Conservation (phyloP, 2,888 invertebrate genomes). For the Drosophila mimetica region DNA sequence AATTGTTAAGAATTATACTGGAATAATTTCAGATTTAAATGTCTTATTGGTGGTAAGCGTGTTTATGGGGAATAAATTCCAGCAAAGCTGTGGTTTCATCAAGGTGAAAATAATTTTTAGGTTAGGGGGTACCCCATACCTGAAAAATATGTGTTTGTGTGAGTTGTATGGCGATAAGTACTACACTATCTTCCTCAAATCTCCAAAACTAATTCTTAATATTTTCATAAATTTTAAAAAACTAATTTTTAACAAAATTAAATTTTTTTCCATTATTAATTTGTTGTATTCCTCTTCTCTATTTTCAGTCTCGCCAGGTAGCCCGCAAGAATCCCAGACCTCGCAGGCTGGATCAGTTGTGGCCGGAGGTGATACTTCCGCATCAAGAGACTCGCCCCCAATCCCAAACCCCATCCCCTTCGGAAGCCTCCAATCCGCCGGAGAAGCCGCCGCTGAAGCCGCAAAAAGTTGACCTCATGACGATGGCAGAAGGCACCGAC, state of each 20-base stretch:
- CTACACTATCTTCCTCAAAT: neutral
- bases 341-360: constrained; percentile 43
- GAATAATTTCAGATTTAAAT: neutral
- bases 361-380: constrained; percentile 2
- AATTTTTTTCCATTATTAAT: neutral
- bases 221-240: neutral
- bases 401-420: constrained; percentile 10
- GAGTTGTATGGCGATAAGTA: neutral
- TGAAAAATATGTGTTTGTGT: neutral
- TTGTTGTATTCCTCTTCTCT: neutral
- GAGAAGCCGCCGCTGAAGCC: constrained; percentile 48
- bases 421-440: constrained; percentile 34
- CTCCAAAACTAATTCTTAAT: neutral
- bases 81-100: neutral
- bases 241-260: neutral
- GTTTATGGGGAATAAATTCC: too few species aligned
- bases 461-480: constrained; percentile 86
- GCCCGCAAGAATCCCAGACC: constrained; percentile 62
- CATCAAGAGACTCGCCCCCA: constrained; percentile 1
- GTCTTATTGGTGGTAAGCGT: neutral
- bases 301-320: constrained; percentile 56
- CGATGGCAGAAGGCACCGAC: constrained; percentile 90
- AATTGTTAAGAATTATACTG: neutral
- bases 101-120: neutral
- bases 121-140: neutral